Base-by-base conservation (phyloP, 2,888 invertebrate species). In the Microctonus hyperodae region DNA sequence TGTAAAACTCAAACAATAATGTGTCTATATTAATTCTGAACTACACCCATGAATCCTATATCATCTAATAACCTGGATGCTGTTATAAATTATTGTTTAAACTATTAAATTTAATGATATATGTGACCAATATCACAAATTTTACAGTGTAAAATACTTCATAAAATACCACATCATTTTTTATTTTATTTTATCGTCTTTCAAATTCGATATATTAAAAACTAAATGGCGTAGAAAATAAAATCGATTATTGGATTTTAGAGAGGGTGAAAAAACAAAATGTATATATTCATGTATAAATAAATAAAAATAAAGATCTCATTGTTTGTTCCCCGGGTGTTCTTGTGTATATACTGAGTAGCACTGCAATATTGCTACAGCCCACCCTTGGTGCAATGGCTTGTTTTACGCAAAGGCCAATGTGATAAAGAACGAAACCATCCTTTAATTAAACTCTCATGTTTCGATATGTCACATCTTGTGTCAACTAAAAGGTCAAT, bases 11-110 rank as follows among this genome's bases (percentile, higher is more conserved):
- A 60, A 53, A 68, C 65, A 59, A 68, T 20, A 10, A 25, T 28
- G 55, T 33, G 33, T 31, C 55, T 55, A 33, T 9, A 55, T 33
- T n/a, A 55, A 55, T 44, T 44, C 7, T 16, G 4, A 44, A 16
- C 6, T 16, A n/a, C 44, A 44, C 44, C 56, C 68, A 68, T 63
- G 76, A 75, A 74, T 79, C 74, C 78, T 82, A 81, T 81, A 82
- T 81, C 76, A 76, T 72, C 76, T 80, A 82, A 83, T 82, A 82
- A 81, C 79, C 67, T 71, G 77, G 16, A 78, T 79, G 80, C 78
- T 76, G 76, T 74, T 75, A 75, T 82, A 79, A 82, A 82, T 82
- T 81, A 81, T 82, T 37, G 51, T 33, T 35, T 79, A 75, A 78
- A 72, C 70, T 71, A 64, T 63, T 53, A 63, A 67, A 62, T 55